A percentile compares a stretch with the other conserved stretches of the same genome.
Conservation (phyloP, 1,140 invertebrate genomes). For the Drosophila biarmipes region DNA sequence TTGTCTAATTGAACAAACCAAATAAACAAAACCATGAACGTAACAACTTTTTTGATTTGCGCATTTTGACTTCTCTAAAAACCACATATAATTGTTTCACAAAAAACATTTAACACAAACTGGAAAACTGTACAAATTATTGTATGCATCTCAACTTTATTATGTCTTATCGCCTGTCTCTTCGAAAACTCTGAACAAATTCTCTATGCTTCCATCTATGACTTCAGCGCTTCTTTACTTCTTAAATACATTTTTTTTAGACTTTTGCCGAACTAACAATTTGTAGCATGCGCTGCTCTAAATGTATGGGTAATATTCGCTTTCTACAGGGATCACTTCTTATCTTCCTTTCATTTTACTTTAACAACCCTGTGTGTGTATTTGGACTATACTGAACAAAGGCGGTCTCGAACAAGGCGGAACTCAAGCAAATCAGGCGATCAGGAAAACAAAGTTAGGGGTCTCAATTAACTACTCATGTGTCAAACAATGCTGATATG, state of each 20-base stretch:
- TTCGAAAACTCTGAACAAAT: conserved; percentile 69
- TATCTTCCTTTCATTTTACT: not conserved
- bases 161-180: conserved; percentile 39
- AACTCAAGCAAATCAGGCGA: conserved; percentile 14
- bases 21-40: conserved; percentile 53
- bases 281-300: conserved; percentile 22
- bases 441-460: conserved; percentile 1
- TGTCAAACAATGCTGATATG: conserved; percentile 77
- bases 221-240: conserved; percentile 10
- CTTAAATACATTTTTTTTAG: conserved; percentile 21
- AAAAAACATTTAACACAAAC: conserved; percentile 57
- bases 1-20: conserved; percentile 34
- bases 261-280: conserved; percentile 43
- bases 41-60: conserved; percentile 56
- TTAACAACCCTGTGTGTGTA: conserved; percentile 20
- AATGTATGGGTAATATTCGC: conserved; percentile 7
- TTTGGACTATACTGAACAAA: not conserved
- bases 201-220: conserved; percentile 45
- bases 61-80: conserved; percentile 42
- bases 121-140: conserved; percentile 58
- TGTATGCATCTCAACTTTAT: conserved; percentile 21
- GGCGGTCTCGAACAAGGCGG: not conserved
- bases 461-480: conserved; percentile 51
- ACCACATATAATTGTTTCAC: conserved; percentile 49
- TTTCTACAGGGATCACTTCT: not conserved